These are phyloP conservation scores for Epistrophe grossulariae DNA, from an alignment of 2,888 invertebrate genomes.

Conservation along the genomic window DNA sequence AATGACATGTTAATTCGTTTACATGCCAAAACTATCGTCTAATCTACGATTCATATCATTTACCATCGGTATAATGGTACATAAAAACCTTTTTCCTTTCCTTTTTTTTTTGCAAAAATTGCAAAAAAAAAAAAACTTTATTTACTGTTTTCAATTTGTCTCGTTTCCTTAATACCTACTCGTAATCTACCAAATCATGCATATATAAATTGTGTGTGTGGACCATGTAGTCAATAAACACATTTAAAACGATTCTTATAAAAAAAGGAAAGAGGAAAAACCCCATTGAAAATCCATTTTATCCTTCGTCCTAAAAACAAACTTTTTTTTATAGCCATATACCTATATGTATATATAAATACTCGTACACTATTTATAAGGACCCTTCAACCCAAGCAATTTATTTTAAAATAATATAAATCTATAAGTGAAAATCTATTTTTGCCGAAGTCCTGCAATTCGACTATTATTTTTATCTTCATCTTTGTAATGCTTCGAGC, in stretches of 20 bases:
- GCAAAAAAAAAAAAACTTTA: background rate
- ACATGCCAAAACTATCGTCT: constrained; percentile 23
- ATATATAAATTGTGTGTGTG: background rate
- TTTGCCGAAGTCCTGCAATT: constrained; percentile 19
- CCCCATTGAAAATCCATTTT: constrained; percentile 44
- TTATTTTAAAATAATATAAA: constrained; percentile 69
- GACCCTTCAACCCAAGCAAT: constrained; percentile 44
- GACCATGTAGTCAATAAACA: constrained; percentile 8
- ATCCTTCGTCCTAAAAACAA: constrained; percentile 20
- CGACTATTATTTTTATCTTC: constrained; percentile 34
- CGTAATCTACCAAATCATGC: constrained; percentile 11
- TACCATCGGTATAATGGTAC: background rate
- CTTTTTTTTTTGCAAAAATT: no score
- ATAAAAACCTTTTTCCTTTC: background rate
- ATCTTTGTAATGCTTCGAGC: background rate
- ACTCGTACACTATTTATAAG: background rate
- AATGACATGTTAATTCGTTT: constrained; percentile 29
- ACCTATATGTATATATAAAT: no score
- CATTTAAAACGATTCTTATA: background rate
- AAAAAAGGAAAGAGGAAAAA: background rate
- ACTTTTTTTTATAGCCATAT: constrained; percentile 24
- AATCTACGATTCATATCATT: constrained; percentile 19
- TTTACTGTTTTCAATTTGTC: constrained; percentile 41
- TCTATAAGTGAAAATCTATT: constrained; percentile 71
- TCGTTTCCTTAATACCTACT: constrained; percentile 6